Base-by-base conservation (phyloP, 2,113 vertebrate species). In the Perca fluviatilis region DNA sequence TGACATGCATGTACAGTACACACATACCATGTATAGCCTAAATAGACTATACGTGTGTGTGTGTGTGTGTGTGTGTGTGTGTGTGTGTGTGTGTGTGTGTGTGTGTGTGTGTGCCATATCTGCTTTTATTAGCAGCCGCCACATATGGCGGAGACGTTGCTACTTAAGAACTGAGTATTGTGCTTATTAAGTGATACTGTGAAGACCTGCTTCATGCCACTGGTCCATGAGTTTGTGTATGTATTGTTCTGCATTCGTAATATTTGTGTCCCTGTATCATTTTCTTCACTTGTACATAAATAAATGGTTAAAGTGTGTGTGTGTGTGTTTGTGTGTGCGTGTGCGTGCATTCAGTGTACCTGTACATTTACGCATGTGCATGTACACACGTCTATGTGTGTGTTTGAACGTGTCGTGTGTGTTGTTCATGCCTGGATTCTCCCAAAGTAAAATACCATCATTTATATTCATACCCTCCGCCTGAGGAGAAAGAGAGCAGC, bases 391-490 rank as follows among this genome's bases (percentile, higher is more conserved):
- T 30, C 13, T 6, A 14, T 21, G 16, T 40, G 64, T 64, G 67
- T 21, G 27, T 74, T 4, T 19, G 23, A 6, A 21, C 1, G 25
- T 46, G 80, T 75, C 1, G 30, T 46, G 80, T 75, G 67, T 30
- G 68, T 58, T 62, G 68, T 75, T 63, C 43, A 15, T 69, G 69
- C 23, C 30, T 75, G 65, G 69, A 76, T 63, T 82, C 63, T 76
- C 33, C 70, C 74, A 54, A 50, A 70, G 65, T 85, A 51, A 88
- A 88, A 91, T 46, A 68, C 63, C 19, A 43, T 88, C 68, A 90
- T 93, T 89, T 90, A 90, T 89, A 90, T 91, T 91, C 85, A 87
- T 72, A 27, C 36, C 36, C 10, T 76, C 30, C 13, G 84, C 88
- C 88, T 23, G 84, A 87, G 88, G 91, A 89, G 49, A 82, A 70